Evolutionary conservation across 1,140 invertebrate species (phyloP).

Genomic region (Philotrypesis tridentata): DNA sequence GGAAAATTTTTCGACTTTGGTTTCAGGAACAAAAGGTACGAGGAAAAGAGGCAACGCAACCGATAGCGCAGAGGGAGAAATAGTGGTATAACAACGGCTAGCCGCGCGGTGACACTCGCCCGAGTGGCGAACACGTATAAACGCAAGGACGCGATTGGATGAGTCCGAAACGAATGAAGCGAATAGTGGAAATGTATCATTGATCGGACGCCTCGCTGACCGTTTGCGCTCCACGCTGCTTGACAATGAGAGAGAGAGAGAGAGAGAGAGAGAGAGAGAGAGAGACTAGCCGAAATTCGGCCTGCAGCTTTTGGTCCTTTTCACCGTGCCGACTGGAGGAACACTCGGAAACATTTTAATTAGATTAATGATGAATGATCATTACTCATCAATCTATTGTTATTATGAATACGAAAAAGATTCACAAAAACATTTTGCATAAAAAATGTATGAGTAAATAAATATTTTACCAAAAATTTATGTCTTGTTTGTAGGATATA

Average conservation of each 20-base stretch:
- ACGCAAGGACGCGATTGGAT: conserved; percentile 14
- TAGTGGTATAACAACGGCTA: background rate
- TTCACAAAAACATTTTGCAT: too few relatives aligned
- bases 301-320: background rate
- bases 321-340: background rate
- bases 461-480: too few relatives aligned
- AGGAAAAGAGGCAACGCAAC: background rate
- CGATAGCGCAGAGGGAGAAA: background rate
- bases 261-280: conserved; percentile 47
- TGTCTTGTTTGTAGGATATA: too few relatives aligned
- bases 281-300: conserved; percentile 58
- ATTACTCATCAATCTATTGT: background rate
- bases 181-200: conserved; percentile 56
- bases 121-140: background rate
- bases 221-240: conserved; percentile 22
- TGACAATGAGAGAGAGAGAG: conserved; percentile 6
- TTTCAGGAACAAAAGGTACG: background rate
- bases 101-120: background rate
- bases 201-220: conserved; percentile 51
- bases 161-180: conserved; percentile 46
- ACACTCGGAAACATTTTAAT: background rate
- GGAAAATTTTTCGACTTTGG: background rate
- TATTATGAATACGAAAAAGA: background rate
- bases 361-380: background rate
- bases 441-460: too few relatives aligned